Base-by-base conservation (phyloP, 2,113 vertebrate species). In the Thalassarche chlororhynchos region DNA sequence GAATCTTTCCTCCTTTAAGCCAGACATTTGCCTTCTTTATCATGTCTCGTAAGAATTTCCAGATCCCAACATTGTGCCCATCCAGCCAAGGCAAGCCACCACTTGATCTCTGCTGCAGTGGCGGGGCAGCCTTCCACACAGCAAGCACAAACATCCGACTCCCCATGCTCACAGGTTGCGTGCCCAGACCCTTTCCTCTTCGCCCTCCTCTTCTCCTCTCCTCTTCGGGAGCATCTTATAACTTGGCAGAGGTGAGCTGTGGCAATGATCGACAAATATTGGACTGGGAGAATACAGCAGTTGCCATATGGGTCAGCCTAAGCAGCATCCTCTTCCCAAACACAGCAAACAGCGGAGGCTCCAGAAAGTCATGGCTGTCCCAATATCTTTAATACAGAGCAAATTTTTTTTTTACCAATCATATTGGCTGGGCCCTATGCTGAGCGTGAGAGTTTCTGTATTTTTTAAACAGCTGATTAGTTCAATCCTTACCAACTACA, bases 91-190 rank as follows among this genome's bases (percentile, higher is more conserved):
- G 26, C 31, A 85, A 65, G 36, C 42, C 44, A 46, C 16, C 34
- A 18, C 57, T 23, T 49, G 65, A 23, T 44, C 44, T 34, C 44
- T 34, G 44, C 65, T 58, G 23, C 0, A 0, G 44, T 8, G 38
- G 28, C 25, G 31, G 19, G 40, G 38, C 52, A 54, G 40, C 47
- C 55, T 62, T 47, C 40, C 40, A 51, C 55, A 29, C 31, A 81
- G 61, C 55, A 75, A 75, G 42, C 36, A 25, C 66, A 72, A 17
- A 19, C 15, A 2, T 19, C 51, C 1, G 1, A 34, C 44, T 44
- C 28, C 32, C 51, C 28, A 12, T 0, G 1, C 47, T 51, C 34
- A 46, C 24, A 44, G 0, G 0, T 3, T 47, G 25, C 25, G 11
- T 9, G 12, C 19, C 31, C 20, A 1, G 2, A 32, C 29, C 46